Conservation (phyloP, 2,797 vertebrate species). For the Cuniculus paca region DNA sequence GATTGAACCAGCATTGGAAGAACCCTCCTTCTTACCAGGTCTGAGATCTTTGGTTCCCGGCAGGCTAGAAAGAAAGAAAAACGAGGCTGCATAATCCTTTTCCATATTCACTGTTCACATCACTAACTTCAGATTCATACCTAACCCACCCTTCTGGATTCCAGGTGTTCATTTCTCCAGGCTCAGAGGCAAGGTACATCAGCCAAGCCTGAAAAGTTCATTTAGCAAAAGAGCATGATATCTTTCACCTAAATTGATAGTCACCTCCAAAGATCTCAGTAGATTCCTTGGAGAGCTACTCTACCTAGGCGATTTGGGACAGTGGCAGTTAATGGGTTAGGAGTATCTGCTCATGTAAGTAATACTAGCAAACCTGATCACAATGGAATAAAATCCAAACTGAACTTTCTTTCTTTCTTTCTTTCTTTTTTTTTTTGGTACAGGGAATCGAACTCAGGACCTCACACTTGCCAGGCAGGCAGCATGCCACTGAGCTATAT, state of each 20-base stretch:
- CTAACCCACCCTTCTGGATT: background rate
- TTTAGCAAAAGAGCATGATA: background rate
- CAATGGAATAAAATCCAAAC: conserved; percentile 21
- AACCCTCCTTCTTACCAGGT: conserved; percentile 95
- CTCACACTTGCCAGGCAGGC: no score
- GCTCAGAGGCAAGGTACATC: background rate
- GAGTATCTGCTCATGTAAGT: background rate
- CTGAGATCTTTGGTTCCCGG: conserved; percentile 97
- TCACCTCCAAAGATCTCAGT: background rate
- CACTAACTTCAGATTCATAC: background rate
- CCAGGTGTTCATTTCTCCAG: no score
- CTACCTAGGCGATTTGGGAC: background rate
- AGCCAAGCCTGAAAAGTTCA: background rate
- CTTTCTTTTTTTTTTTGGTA: no score
- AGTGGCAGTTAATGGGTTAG: background rate
- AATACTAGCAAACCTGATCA: background rate
- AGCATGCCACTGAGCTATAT: no score
- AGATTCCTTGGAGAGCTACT: background rate
- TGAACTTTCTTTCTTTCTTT: background rate
- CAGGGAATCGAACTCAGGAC: no score
- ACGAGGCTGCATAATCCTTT: conserved; percentile 74
- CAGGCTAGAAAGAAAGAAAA: conserved; percentile 91
- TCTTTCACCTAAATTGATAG: background rate
- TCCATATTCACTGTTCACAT: conserved; percentile 46
- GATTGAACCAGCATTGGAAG: conserved; percentile 93